Percentiles rank a stretch among this genome's conserved stretches.
These are phyloP conservation scores for Pedionomus torquatus DNA, from an alignment of 2,113 vertebrate genomes.

Conservation along the genomic window DNA sequence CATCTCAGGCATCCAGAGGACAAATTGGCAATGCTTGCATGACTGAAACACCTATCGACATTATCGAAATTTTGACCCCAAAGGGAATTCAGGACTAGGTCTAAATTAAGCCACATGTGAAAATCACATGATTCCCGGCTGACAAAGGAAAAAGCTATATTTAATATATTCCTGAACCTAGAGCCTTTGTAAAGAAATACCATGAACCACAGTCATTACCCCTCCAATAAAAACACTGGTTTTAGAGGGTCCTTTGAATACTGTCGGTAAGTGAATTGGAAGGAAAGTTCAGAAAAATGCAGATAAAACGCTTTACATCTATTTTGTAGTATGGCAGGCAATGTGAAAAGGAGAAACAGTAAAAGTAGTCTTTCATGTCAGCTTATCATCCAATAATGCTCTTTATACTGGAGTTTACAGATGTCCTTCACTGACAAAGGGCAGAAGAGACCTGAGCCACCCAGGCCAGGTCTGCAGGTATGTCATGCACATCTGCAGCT, in stretches of 20 bases:
- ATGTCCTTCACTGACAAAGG: background rate
- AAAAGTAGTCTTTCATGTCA: background rate
- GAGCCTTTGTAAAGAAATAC: background rate
- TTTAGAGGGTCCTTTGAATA: background rate
- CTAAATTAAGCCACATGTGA: background rate
- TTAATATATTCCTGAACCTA: background rate
- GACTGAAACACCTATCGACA: background rate
- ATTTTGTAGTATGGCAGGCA: background rate
- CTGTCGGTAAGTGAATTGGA: background rate
- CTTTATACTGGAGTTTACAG: background rate
- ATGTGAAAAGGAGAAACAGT: background rate
- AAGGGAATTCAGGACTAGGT: background rate
- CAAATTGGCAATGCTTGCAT: background rate
- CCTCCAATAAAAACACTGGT: background rate
- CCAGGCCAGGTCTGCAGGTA: background rate
- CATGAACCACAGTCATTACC: background rate
- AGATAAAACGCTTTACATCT: background rate
- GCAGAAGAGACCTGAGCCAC: background rate
- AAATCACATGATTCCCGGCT: background rate
- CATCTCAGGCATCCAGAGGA: background rate
- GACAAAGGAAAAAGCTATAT: background rate
- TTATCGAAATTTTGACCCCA: background rate
- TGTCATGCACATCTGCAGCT: background rate
- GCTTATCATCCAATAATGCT: fast-evolving
- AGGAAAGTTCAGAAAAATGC: background rate